A percentile compares a stretch with the other conserved stretches of the same genome.
Conservation (phyloP, 2,113 vertebrate species). For the Acanthisitta chloris region DNA sequence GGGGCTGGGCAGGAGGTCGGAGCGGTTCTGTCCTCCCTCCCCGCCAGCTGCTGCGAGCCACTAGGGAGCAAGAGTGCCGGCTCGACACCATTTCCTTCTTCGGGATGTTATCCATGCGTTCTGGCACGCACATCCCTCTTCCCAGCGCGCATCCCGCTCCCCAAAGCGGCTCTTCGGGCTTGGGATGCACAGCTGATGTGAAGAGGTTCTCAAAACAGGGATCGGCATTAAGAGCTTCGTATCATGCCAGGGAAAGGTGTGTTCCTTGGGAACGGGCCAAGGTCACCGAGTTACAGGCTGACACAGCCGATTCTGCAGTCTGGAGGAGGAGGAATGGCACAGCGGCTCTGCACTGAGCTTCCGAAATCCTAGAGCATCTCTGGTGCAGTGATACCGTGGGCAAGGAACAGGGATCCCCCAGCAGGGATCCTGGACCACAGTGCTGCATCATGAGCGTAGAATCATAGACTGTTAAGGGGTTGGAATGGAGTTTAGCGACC, state of each 20-base stretch:
- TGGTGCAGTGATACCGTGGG: rapidly evolving
- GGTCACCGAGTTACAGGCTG: rapidly evolving
- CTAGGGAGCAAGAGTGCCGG: rapidly evolving
- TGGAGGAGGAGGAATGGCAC: not conserved
- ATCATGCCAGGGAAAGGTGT: rapidly evolving
- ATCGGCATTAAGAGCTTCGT: rapidly evolving
- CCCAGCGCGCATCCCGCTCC: not conserved
- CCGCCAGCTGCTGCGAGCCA: not conserved
- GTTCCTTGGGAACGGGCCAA: not conserved
- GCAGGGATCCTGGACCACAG: rapidly evolving
- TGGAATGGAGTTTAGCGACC: no score
- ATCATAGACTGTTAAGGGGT: no score
- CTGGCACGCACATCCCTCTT: not conserved
- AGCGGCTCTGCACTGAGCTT: rapidly evolving
- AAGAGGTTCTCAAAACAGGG: rapidly evolving
- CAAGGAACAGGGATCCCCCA: rapidly evolving
- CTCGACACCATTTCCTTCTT: rapidly evolving
- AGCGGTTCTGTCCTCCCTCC: not conserved
- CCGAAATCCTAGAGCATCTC: not conserved
- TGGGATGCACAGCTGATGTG: not conserved
- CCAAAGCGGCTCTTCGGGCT: no score
- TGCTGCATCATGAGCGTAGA: rapidly evolving
- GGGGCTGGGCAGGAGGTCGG: no score
- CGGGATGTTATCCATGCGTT: rapidly evolving
- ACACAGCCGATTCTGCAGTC: not conserved